Evolutionary conservation across 2,797 vertebrate species (phyloP).

Genomic region (Chlorospingus semifuscus): DNA sequence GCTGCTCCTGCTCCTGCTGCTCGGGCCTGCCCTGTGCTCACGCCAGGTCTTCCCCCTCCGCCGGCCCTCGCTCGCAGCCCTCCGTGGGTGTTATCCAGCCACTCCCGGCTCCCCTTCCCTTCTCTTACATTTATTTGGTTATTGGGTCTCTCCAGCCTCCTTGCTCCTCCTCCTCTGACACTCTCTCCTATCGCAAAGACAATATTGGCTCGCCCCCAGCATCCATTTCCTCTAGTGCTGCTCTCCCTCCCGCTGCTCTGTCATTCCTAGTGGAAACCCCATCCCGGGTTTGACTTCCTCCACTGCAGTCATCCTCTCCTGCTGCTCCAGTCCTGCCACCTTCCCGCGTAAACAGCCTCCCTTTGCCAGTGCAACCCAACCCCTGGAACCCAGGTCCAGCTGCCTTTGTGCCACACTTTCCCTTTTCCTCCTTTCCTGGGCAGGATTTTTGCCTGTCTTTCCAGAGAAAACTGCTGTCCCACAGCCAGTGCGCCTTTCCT

Average conservation of each 20-base stretch:
- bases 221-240: constrained; percentile 49
- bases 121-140: constrained; percentile 2
- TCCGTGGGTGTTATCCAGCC: not conserved
- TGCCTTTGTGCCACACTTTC: not conserved
- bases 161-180: constrained; percentile 49
- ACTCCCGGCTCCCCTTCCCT: not conserved
- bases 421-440: not conserved
- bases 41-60: not conserved
- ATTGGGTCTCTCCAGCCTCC: not conserved
- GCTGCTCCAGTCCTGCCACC: not conserved
- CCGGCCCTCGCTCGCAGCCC: not conserved
- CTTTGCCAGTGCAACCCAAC: not conserved
- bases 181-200: constrained; percentile 25
- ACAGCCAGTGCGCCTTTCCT: rapidly evolving
- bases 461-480: not conserved
- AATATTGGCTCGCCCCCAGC: constrained; percentile 54
- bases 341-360: not conserved
- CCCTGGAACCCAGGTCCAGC: not conserved
- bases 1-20: not conserved
- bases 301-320: not conserved
- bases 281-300: not conserved
- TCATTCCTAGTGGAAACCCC: constrained; percentile 18
- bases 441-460: not conserved
- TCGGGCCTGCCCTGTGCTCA: not conserved
- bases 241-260: not conserved